Conservation (phyloP, 2,888 invertebrate genomes). For the Pecten maximus region DNA sequence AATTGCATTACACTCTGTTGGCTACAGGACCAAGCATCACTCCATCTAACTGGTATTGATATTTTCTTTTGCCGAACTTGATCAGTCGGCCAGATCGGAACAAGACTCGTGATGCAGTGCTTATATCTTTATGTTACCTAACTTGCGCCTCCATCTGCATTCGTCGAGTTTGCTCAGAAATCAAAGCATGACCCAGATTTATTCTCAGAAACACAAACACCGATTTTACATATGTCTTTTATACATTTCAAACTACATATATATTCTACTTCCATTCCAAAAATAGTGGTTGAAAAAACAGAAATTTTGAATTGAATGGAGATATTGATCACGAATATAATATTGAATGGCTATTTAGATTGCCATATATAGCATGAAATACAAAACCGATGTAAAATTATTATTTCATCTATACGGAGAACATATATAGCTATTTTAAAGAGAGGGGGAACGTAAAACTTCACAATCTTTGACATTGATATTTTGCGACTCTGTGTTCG, state of each 20-base stretch:
- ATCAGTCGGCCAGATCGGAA: constrained; percentile 5
- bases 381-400: background rate
- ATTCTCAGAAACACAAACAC: background rate
- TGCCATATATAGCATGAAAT: background rate
- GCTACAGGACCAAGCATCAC: constrained; percentile 5
- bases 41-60: constrained; percentile 7
- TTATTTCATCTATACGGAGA: background rate
- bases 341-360: background rate
- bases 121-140: constrained; percentile 6
- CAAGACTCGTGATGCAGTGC: background rate
- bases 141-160: background rate
- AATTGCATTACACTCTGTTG: constrained; percentile 26
- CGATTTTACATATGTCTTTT: background rate
- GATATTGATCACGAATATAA: background rate
- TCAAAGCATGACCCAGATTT: background rate
- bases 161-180: background rate
- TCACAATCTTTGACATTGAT: background rate
- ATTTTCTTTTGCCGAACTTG: constrained; percentile 25
- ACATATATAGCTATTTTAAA: background rate
- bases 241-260: background rate
- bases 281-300: background rate
- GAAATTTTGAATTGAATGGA: background rate
- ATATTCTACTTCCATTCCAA: background rate
- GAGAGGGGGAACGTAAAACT: background rate
- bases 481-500: background rate